Conservation (phyloP, 2,797 vertebrate genomes). For the Channa striata region DNA sequence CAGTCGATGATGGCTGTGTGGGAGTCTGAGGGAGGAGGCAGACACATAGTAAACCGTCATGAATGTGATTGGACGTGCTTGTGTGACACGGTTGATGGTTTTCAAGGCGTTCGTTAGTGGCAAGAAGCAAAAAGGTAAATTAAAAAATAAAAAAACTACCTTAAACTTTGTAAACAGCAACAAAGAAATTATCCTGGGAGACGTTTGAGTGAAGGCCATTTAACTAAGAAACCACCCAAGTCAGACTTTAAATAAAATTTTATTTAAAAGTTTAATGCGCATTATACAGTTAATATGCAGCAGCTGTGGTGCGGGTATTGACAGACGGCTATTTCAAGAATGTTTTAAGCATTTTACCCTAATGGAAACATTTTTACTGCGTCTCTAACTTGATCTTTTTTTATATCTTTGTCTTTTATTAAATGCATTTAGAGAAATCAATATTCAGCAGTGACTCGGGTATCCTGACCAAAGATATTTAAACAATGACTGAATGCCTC, state of each 20-base stretch:
- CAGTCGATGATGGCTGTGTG: slow-evolving; percentile 32
- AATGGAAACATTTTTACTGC: not conserved
- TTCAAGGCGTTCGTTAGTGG: slow-evolving; percentile 4
- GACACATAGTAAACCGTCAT: slow-evolving; percentile 41
- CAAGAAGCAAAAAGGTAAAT: not conserved
- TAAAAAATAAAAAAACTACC: too few relatives aligned
- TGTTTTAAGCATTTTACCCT: not conserved
- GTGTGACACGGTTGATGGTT: not conserved
- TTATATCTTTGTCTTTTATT: too few relatives aligned
- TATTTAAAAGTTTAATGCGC: too few relatives aligned
- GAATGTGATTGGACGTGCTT: slow-evolving; percentile 40
- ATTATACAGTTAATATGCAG: not conserved
- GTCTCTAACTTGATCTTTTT: not conserved
- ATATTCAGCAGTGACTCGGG: too few relatives aligned
- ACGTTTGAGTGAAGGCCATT: too few relatives aligned
- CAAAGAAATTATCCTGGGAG: too few relatives aligned
- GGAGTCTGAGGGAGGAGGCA: slow-evolving; percentile 35
- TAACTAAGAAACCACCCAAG: not conserved
- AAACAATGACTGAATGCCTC: not conserved
- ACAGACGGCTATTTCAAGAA: not conserved
- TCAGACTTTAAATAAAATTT: too few relatives aligned
- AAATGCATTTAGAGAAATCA: not conserved
- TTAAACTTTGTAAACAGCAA: too few relatives aligned
- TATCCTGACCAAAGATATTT: not conserved
- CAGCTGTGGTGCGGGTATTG: not conserved